Evolutionary conservation across 1,140 invertebrate genomes (phyloP).

Genomic region (Brachionus rubens): DNA sequence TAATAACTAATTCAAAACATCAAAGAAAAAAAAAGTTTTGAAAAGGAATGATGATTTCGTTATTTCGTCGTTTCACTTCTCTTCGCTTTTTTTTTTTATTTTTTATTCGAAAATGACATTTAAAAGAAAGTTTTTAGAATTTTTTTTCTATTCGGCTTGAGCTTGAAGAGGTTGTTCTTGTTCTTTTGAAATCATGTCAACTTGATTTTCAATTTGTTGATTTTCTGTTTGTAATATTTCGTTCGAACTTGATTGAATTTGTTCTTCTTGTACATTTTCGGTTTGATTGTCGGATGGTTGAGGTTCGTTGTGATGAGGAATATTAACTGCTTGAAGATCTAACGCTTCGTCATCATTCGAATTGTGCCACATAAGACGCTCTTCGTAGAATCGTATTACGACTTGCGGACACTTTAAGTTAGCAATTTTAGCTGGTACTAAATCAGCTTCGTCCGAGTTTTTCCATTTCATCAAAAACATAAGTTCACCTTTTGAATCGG

Average conservation of each 20-base stretch:
- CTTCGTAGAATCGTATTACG: slow-evolving; percentile 92
- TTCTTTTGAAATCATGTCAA: too few species aligned
- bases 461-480: slow-evolving; percentile 99
- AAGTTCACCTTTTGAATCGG: slow-evolving; percentile 82
- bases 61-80: too few species aligned
- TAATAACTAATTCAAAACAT: too few species aligned
- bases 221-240: background rate
- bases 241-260: background rate
- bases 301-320: background rate
- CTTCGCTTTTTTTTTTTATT: too few species aligned
- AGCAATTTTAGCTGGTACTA: slow-evolving; percentile 83
- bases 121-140: too few species aligned
- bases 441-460: slow-evolving; percentile 86
- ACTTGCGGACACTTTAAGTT: slow-evolving; percentile 88
- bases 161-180: too few species aligned
- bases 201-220: too few species aligned
- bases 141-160: too few species aligned
- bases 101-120: too few species aligned
- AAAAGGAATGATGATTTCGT: too few species aligned
- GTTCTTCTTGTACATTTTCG: background rate
- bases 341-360: slow-evolving; percentile 6
- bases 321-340: slow-evolving; percentile 6
- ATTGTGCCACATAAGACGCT: slow-evolving; percentile 83
- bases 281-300: background rate
- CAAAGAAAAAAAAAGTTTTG: too few species aligned